These are phyloP conservation scores for Tragelaphus scriptus DNA, from an alignment of 2,113 vertebrate species.

Conservation along the genomic window DNA sequence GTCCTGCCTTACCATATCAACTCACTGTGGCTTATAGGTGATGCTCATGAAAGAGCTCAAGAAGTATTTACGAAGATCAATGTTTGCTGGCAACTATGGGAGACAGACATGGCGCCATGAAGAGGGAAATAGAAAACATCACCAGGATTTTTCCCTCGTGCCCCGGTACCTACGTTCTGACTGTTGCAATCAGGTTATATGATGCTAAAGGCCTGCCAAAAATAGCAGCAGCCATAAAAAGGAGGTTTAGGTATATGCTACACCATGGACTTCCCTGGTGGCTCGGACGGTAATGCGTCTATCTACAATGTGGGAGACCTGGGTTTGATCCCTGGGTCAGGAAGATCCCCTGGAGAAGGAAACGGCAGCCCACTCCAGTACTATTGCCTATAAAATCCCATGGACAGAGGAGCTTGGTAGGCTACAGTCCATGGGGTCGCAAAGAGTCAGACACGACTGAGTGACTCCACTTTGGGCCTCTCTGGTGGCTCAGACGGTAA, in stretches of 20 bases:
- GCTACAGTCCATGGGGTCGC: too few species aligned
- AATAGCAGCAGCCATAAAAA: neutral
- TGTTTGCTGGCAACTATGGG: neutral
- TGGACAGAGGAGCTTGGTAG: too few species aligned
- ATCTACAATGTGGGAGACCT: too few species aligned
- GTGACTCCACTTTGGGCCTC: too few species aligned
- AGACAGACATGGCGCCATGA: neutral
- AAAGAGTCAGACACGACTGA: too few species aligned
- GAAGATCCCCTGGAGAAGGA: too few species aligned
- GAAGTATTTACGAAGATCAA: neutral
- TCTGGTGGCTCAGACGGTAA: too few species aligned
- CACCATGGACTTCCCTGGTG: neutral
- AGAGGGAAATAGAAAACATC: neutral
- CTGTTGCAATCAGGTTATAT: neutral
- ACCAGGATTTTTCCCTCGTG: neutral
- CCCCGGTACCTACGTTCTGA: accelerated
- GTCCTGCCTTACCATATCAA: neutral
- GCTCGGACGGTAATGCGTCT: too few species aligned
- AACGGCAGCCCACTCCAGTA: too few species aligned
- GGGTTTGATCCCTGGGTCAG: too few species aligned
- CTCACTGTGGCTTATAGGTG: neutral
- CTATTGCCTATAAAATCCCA: too few species aligned
- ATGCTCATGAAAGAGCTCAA: neutral
- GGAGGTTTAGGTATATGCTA: neutral
- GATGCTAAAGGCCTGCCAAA: neutral